These are phyloP conservation scores for Taxidea taxus DNA, from an alignment of 2,113 vertebrate genomes.

Conservation along the genomic window DNA sequence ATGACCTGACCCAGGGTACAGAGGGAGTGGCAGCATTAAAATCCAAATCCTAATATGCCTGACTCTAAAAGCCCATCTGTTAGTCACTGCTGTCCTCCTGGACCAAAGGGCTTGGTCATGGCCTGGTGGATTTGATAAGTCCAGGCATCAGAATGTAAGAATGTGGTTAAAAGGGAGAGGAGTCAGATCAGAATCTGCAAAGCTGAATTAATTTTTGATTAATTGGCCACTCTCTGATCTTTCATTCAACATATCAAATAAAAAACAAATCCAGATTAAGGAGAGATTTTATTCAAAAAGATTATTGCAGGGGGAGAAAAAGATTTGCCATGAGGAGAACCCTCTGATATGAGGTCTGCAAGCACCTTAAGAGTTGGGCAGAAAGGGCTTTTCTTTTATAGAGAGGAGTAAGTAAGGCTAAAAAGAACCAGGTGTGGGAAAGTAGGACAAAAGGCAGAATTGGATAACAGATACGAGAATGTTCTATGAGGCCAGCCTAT, in stretches of 20 bases:
- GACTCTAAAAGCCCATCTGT: neutral
- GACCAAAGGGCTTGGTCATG: too few species aligned
- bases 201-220: neutral
- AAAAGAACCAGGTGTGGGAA: neutral
- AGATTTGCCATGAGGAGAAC: neutral
- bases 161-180: neutral
- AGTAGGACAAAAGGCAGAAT: neutral
- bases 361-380: neutral
- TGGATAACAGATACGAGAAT: neutral
- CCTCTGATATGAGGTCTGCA: neutral
- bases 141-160: neutral
- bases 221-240: neutral
- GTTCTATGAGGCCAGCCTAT: neutral
- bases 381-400: neutral
- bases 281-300: neutral
- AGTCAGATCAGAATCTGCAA: neutral
- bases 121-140: neutral
- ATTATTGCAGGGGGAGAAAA: neutral
- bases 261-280: neutral
- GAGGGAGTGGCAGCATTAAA: neutral
- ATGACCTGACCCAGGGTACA: too few species aligned
- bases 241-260: neutral
- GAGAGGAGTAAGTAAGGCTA: neutral
- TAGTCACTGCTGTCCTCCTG: neutral
- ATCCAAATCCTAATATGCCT: neutral